A percentile compares a stretch with the other conserved stretches of the same genome.
These are phyloP conservation scores for Gavialis gangeticus DNA, from an alignment of 2,113 vertebrate genomes.

Conservation along the genomic window DNA sequence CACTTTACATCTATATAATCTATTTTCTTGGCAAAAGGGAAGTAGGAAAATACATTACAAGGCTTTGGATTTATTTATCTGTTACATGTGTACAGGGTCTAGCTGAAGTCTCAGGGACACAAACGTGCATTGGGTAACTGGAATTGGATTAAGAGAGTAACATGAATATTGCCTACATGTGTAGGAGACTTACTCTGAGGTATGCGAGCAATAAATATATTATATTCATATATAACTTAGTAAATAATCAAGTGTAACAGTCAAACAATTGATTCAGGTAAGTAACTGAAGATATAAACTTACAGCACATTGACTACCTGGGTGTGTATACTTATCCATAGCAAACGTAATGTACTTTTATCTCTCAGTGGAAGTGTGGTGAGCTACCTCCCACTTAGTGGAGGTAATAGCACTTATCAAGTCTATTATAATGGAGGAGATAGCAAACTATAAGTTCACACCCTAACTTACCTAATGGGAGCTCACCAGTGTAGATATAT, in stretches of 20 bases:
- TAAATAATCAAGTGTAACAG: not conserved
- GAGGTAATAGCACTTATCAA: no score
- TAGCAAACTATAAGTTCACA: not conserved
- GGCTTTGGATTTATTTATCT: constrained; percentile 7
- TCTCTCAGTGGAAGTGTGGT: not conserved
- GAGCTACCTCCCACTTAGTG: not conserved
- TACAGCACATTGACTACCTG: no score
- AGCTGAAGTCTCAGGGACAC: not conserved
- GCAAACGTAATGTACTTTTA: not conserved
- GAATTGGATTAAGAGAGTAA: constrained; percentile 6
- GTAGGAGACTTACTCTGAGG: not conserved
- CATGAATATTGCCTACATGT: not conserved
- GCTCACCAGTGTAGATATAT: not conserved
- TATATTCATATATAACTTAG: fast-evolving
- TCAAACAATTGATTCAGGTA: no score
- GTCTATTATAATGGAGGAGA: no score
- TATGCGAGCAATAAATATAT: fast-evolving
- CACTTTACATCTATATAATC: not conserved
- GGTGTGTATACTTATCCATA: no score
- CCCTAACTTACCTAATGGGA: not conserved
- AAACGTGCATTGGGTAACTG: not conserved
- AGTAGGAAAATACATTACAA: not conserved
- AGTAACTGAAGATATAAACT: no score
- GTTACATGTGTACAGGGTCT: not conserved
- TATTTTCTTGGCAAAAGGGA: constrained; percentile 1